phyloP scores from a whole-genome alignment of 2,888 invertebrate species.

The Trachelus iudaicus region DNA sequence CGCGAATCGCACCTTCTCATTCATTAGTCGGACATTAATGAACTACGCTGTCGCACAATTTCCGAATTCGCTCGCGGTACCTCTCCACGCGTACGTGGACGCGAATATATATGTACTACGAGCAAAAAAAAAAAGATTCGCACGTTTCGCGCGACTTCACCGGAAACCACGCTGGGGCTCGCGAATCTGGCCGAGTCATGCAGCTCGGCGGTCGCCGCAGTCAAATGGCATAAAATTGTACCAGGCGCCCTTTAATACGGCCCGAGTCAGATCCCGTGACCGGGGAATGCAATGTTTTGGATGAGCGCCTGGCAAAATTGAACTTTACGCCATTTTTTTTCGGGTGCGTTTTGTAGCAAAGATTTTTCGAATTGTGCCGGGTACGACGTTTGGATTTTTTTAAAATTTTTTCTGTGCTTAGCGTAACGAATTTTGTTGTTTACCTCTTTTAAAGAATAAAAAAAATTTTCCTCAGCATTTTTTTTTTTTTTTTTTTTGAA shows the following conservation, averaged over 20 bases:
- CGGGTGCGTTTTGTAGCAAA: neutral
- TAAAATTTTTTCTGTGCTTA: too few relatives aligned
- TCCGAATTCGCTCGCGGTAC: too few relatives aligned
- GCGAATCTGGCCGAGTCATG: neutral
- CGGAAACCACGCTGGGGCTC: neutral
- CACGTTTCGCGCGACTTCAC: neutral
- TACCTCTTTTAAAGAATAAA: too few relatives aligned
- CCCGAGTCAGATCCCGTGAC: slow-evolving; percentile 1
- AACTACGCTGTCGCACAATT: too few relatives aligned
- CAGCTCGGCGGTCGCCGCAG: slow-evolving; percentile 4
- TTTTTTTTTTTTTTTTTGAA: too few relatives aligned
- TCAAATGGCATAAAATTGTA: slow-evolving; percentile 29
- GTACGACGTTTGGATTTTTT: neutral
- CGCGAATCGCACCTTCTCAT: too few relatives aligned
- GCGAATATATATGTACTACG: too few relatives aligned
- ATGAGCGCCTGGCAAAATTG: slow-evolving; percentile 38
- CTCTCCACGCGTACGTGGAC: too few relatives aligned
- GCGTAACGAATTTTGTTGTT: too few relatives aligned
- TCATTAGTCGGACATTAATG: too few relatives aligned
- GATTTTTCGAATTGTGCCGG: neutral
- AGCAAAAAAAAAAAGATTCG: neutral
- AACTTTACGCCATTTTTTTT: slow-evolving; percentile 12
- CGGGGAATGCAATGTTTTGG: slow-evolving; percentile 26
- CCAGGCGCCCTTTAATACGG: slow-evolving; percentile 22
- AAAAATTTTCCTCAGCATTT: fast-evolving